A percentile compares a stretch with the other conserved stretches of the same genome.
These are phyloP conservation scores for Anthophora plumipes DNA, from an alignment of 2,888 invertebrate genomes.

Conservation along the genomic window DNA sequence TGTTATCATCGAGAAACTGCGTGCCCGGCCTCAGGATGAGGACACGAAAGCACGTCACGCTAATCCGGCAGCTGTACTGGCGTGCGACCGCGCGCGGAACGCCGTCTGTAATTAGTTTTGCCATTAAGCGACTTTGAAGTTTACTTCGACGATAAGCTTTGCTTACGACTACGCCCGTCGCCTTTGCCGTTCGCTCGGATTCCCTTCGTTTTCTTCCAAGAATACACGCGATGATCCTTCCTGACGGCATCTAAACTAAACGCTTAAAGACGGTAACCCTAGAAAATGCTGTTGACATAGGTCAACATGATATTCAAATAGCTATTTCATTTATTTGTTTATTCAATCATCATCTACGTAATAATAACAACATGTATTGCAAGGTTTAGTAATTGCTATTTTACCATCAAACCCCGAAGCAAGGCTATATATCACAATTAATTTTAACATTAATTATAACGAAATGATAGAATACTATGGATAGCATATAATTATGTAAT, in stretches of 20 bases:
- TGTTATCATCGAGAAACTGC: constrained; percentile 67
- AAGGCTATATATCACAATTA: too few relatives aligned
- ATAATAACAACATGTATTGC: too few relatives aligned
- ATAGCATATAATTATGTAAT: too few relatives aligned
- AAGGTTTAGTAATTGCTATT: too few relatives aligned
- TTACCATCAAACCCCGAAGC: too few relatives aligned
- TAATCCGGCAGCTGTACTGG: constrained; percentile 57
- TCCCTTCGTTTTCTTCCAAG: background rate
- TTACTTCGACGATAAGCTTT: constrained; percentile 63
- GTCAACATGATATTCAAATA: too few relatives aligned
- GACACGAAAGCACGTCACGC: constrained; percentile 67
- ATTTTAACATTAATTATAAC: too few relatives aligned
- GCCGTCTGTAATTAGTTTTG: constrained; percentile 78
- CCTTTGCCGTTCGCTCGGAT: constrained; percentile 28
- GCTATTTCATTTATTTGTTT: too few relatives aligned
- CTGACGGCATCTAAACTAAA: background rate
- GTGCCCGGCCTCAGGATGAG: constrained; percentile 40
- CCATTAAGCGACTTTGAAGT: constrained; percentile 78
- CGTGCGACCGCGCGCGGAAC: constrained; percentile 62
- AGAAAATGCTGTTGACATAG: too few relatives aligned
- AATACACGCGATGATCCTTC: background rate
- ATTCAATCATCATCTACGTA: too few relatives aligned
- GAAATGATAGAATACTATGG: too few relatives aligned
- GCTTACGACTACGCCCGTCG: constrained; percentile 26
- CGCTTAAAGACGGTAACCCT: too few relatives aligned